Base-by-base conservation (phyloP, 1,140 invertebrate species). In the Danaus plexippus region DNA sequence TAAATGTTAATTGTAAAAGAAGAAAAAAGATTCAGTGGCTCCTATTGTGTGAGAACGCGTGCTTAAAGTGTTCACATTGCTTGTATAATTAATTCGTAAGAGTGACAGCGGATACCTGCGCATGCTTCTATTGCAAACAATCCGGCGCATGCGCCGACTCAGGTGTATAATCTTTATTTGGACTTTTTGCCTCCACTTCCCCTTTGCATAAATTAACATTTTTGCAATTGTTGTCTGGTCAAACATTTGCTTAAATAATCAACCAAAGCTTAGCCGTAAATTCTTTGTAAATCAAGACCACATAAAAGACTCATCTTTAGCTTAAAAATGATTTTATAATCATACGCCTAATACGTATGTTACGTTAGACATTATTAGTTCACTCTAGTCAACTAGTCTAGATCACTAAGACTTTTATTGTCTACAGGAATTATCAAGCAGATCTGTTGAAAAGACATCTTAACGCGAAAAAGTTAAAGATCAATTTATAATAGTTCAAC, bases 111-210 rank as follows among this genome's bases (percentile, higher is more conserved):
- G 69, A 71, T 78, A 77, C 77, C 74, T 77, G 80, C 71, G 72
- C 67, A 51, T 51, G 66, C 66, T 60, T 63, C 79, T 76, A 74
- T 75, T 69, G 76, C 73, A 69, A 73, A 72, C 71, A 75, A 70
- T 67, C 64, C 71, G 75, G 71, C 73, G 73, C 74, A 73, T 73
- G 77, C 75, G 66, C 45, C 67, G 61, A 32, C 61, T 83, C 77
- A 85, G 80, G 80, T 86, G 83, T 72, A 79, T 84, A 80, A 83
- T 78, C 83, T 84, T 82, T 84, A 77, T 86, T 84, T 80, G 71
- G 64, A 67, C 54, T 68, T 71, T 82, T 84, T 81, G 75, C 75
- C 69, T 66, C 71, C 58, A 71, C 80, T 86, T 86, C 80, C 83
- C 80, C 83, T 83, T 86, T 83, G 80, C 77, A 84, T 86, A 84